Conservation (phyloP, 64 coral and sea anemone species). For the Platygyra sinensis region DNA sequence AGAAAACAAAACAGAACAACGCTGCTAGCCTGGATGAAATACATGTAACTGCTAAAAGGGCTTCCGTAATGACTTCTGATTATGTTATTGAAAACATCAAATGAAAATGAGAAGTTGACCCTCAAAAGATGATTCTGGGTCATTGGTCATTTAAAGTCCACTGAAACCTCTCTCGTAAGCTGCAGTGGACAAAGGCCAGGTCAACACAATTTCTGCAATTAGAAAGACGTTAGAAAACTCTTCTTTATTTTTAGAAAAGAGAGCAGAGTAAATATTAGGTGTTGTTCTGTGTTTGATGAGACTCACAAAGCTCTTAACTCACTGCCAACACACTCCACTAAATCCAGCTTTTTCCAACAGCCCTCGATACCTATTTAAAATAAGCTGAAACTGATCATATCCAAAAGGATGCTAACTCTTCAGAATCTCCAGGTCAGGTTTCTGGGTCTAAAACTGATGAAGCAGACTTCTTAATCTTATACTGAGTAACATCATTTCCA, state of each 20-base stretch:
- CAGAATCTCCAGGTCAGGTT: background rate
- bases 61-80: too few species aligned
- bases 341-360: conserved; percentile 19
- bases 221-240: background rate
- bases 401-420: conserved; percentile 15
- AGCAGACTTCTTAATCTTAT: conserved; percentile 4
- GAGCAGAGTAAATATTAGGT: background rate
- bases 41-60: too few species aligned
- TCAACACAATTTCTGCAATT: conserved; percentile 9
- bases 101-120: too few species aligned
- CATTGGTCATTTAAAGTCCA: too few species aligned
- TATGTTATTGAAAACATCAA: too few species aligned
- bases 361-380: background rate
- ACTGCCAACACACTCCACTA: background rate
- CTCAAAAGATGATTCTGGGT: too few species aligned
- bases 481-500: conserved; percentile 14
- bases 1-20: too few species aligned
- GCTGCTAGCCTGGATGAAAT: too few species aligned
- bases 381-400: background rate
- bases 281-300: background rate
- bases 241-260: background rate
- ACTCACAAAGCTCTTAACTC: conserved; percentile 30
- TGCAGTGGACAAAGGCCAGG: conserved; percentile 16
- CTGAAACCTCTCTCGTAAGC: conserved; percentile 5
- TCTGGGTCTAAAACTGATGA: conserved; percentile 55